These are phyloP conservation scores for Papio anubis DNA, from an alignment of 2,113 vertebrate species.

Conservation along the genomic window DNA sequence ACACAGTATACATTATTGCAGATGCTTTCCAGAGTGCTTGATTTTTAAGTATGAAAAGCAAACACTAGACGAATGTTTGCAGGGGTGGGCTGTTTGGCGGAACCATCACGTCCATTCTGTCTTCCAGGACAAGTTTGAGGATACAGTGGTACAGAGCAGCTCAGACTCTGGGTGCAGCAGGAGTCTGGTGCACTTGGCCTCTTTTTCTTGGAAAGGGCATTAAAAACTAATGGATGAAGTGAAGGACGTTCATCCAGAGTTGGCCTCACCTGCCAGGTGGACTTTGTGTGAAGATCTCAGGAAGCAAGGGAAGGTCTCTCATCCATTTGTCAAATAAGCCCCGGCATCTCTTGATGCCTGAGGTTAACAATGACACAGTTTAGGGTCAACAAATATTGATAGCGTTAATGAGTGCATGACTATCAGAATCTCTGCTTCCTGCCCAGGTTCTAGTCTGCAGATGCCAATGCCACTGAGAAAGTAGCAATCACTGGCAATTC, in stretches of 20 bases:
- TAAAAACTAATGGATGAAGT: neutral
- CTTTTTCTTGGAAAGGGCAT: neutral
- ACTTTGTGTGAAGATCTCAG: neutral
- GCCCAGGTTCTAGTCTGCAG: neutral
- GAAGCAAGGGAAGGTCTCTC: neutral
- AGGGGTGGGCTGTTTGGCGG: too few species aligned
- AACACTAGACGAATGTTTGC: neutral
- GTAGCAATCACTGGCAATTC: neutral
- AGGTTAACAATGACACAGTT: neutral
- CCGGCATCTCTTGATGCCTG: neutral
- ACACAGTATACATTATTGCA: neutral
- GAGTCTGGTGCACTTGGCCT: neutral
- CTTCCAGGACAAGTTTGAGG: neutral
- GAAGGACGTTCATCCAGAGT: neutral
- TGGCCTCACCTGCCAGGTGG: neutral
- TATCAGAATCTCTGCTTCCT: neutral
- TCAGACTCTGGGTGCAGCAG: neutral
- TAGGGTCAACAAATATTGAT: too few species aligned
- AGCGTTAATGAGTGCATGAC: neutral
- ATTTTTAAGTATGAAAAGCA: neutral
- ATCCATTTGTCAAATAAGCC: neutral
- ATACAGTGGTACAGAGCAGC: neutral
- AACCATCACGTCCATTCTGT: neutral
- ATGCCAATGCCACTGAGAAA: neutral
- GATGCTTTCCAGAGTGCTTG: neutral